phyloP scores from a whole-genome alignment of 2,113 vertebrate species.

The Dromaius novaehollandiae region DNA sequence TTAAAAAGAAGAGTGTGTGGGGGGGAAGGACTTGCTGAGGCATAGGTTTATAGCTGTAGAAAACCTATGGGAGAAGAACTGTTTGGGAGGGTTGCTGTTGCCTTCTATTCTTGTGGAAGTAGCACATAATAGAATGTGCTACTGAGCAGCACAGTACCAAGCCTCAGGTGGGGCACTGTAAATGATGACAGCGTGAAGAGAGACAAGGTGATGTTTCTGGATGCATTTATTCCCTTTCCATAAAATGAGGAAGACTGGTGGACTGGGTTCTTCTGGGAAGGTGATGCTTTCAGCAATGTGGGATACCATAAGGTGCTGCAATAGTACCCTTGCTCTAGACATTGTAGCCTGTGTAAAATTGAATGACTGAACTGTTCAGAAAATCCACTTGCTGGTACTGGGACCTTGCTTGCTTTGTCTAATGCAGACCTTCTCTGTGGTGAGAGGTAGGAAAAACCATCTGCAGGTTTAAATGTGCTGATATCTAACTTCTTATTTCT shows the following conservation, averaged over 20 bases:
- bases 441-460: neutral
- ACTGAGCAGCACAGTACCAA: rapidly evolving
- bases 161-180: neutral
- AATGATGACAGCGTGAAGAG: neutral
- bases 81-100: neutral
- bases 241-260: neutral
- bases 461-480: neutral
- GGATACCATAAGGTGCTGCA: rapidly evolving
- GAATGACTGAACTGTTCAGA: neutral
- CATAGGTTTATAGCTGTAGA: neutral
- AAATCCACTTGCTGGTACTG: neutral
- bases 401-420: neutral
- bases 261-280: neutral
- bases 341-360: rapidly evolving
- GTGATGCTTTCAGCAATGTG: neutral
- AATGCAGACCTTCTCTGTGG: neutral
- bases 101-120: neutral
- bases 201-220: neutral
- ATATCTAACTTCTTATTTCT: neutral
- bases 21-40: too few relatives aligned
- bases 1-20: too few relatives aligned
- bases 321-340: neutral
- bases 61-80: neutral
- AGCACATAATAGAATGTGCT: neutral
- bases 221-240: neutral